Evolutionary conservation across 2,797 vertebrate genomes (phyloP), one percentile per base, ranked within the genome.

Genomic region (Trachops cirrhosus): DNA sequence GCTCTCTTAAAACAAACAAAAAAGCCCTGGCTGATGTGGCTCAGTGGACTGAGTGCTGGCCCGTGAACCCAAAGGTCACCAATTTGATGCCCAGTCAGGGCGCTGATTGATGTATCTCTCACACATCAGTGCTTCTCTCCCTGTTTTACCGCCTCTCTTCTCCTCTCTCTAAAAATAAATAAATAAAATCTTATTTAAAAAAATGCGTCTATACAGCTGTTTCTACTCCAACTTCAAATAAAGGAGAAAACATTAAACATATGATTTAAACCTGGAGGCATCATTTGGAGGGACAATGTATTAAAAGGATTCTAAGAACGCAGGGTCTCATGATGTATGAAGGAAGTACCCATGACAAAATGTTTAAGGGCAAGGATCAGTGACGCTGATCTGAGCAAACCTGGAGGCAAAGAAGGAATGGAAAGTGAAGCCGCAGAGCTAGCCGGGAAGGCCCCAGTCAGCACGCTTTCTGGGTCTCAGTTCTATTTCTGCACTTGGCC

Each of bases 291-390:
- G 79, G 83, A 50, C 50, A 75, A 48, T 84, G 9, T 26, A 92
- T 91, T 32, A 44, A 68, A 97, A 97, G 34, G 54, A 85, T 15
- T 93, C 44, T 86, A 89, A 83, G 75, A 94, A 94, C n/a, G 34
- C 67, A 91, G 71, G 26, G 57, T 73, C 78, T 85, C n/a, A 86
- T 68, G 44, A 75, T 68, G 41, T 15, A n/a, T 2, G 19, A 74
- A 74, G 74, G 54, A 93, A 88, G 41, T 89, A 92, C 73, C 91
- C 90, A 3, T 74, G 87, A 95, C 68, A n/a, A 96, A 96, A 74
- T 95, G 68, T 37, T 74, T 50, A 73, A 78, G 95, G 97, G 74
- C 24, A 94, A 96, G 70, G 96, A 78, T 92, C 95, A 92, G 75
- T n/a, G 54, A 93, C 86, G 94, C 48, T 86, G 79, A 83, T 89